Evolutionary conservation across 2,888 invertebrate species (phyloP).

Genomic region (Acleris sparsana): DNA sequence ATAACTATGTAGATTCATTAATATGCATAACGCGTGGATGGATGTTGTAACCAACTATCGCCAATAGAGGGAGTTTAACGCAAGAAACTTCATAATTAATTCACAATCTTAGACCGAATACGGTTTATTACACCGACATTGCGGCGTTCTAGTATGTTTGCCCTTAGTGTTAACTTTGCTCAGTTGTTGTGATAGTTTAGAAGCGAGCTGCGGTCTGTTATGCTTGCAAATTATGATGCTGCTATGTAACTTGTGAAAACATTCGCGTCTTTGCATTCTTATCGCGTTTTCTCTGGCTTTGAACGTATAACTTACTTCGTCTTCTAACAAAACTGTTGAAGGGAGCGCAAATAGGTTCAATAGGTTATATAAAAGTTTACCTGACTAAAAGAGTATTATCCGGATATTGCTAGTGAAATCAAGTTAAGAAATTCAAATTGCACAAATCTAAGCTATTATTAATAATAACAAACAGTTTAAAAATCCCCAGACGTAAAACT

Average conservation of each 20-base stretch:
- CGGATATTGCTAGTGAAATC: too few species aligned
- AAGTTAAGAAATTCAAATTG: too few species aligned
- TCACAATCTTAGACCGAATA: slow-evolving; percentile 67
- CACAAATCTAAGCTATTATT: too few species aligned
- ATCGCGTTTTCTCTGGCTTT: too few species aligned
- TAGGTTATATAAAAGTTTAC: too few species aligned
- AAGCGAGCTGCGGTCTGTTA: slow-evolving; percentile 3
- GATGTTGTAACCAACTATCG: slow-evolving; percentile 64
- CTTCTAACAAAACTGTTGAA: too few species aligned
- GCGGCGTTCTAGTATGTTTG: slow-evolving; percentile 43
- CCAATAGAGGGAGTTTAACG: slow-evolving; percentile 64
- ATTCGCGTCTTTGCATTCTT: not conserved
- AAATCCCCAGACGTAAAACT: too few species aligned
- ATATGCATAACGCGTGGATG: slow-evolving; percentile 74
- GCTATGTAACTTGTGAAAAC: not conserved
- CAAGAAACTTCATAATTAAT: slow-evolving; percentile 76
- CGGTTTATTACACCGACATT: slow-evolving; percentile 60
- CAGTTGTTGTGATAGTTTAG: slow-evolving; percentile 30
- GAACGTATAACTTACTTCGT: too few species aligned
- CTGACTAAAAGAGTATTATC: too few species aligned
- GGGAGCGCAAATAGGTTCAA: too few species aligned
- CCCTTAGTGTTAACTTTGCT: slow-evolving; percentile 26
- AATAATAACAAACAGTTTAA: too few species aligned
- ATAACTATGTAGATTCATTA: slow-evolving; percentile 63
- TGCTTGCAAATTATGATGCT: slow-evolving; percentile 3